These are phyloP conservation scores for Scaptomyza reducta DNA, from an alignment of 2,888 invertebrate genomes.

Conservation along the genomic window DNA sequence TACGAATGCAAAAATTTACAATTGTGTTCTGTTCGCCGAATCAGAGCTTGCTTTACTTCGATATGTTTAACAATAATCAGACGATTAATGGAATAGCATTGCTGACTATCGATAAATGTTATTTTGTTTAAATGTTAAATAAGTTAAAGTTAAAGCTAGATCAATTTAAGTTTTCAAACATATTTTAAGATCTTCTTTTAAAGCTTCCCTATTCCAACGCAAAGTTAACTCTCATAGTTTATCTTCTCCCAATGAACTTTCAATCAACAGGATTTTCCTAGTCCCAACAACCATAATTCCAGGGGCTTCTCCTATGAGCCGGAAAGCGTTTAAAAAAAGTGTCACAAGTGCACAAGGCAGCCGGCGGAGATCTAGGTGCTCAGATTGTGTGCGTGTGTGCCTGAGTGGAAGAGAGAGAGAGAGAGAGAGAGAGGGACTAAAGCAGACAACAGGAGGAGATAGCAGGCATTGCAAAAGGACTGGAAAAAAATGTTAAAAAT, in stretches of 20 bases:
- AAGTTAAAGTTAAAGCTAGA: too few relatives aligned
- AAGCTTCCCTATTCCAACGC: too few relatives aligned
- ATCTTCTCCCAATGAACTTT: not conserved
- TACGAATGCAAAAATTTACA: not conserved
- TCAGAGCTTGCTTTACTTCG: too few relatives aligned
- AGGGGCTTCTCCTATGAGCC: constrained; percentile 29
- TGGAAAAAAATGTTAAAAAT: constrained; percentile 43
- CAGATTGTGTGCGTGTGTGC: constrained; percentile 20
- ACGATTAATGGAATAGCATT: not conserved
- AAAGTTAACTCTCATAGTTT: too few relatives aligned
- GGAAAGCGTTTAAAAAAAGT: constrained; percentile 72
- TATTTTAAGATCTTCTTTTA: too few relatives aligned
- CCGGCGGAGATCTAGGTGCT: constrained; percentile 26
- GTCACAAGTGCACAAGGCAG: constrained; percentile 54
- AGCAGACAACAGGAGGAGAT: not conserved
- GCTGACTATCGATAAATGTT: not conserved
- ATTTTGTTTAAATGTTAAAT: too few relatives aligned
- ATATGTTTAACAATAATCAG: not conserved
- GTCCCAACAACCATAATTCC: constrained; percentile 17
- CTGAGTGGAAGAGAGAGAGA: constrained; percentile 7
- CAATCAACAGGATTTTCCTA: constrained; percentile 23
- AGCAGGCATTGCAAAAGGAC: constrained; percentile 15
- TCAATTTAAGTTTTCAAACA: too few relatives aligned
- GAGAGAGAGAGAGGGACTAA: not conserved
- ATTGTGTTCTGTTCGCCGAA: not conserved